Evolutionary conservation across 2,113 vertebrate species (phyloP).

Genomic region (Tringa solitaria): DNA sequence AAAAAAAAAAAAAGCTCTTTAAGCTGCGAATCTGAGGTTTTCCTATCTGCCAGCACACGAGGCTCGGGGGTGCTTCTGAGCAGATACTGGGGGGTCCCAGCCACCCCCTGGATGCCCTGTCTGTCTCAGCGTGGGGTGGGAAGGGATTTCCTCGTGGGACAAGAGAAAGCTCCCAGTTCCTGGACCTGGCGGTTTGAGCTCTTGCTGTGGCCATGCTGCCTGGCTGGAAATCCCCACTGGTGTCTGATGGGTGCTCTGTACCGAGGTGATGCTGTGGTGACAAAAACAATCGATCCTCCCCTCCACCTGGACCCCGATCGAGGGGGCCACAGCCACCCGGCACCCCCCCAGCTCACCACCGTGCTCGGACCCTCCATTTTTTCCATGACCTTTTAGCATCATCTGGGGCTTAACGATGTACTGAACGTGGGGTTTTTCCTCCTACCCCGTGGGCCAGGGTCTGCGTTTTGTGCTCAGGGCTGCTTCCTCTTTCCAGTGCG

Average conservation of each 20-base stretch:
- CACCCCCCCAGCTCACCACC: background rate
- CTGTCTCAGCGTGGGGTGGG: accelerated
- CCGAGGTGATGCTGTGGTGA: accelerated
- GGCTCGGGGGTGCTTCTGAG: background rate
- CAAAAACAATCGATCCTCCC: background rate
- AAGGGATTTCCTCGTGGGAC: background rate
- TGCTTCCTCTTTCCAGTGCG: background rate
- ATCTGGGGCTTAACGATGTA: background rate
- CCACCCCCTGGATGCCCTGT: accelerated
- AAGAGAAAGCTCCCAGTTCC: background rate
- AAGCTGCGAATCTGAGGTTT: background rate
- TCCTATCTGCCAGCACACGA: background rate
- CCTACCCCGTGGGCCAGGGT: background rate
- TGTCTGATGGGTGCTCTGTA: background rate
- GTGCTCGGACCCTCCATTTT: background rate
- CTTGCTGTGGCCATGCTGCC: accelerated
- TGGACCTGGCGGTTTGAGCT: background rate
- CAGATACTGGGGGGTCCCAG: background rate
- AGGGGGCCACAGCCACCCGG: accelerated
- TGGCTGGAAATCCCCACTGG: background rate
- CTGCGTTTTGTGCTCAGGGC: accelerated
- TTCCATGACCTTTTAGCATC: background rate
- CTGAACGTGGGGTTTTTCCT: background rate
- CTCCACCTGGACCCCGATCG: background rate
- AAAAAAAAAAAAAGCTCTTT: background rate